Evolutionary conservation across 2,113 vertebrate genomes (phyloP).

Genomic region (Leptodactylus fuscus): DNA sequence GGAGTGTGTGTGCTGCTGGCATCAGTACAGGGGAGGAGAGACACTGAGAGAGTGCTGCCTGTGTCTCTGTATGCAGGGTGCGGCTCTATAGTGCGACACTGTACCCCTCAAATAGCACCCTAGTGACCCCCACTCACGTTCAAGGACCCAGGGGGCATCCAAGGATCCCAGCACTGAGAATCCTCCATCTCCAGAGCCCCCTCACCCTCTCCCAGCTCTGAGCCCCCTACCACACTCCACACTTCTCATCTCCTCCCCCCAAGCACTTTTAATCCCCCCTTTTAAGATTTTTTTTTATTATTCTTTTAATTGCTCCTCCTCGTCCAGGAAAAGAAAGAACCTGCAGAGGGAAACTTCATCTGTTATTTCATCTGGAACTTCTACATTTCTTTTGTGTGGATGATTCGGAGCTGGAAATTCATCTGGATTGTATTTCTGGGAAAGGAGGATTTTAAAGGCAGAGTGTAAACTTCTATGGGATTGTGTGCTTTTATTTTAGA

Average conservation of each 20-base stretch:
- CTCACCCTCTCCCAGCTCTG: neutral
- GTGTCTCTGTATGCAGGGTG: constrained; percentile 50
- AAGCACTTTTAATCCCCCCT: constrained; percentile 41
- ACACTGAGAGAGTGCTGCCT: constrained; percentile 25
- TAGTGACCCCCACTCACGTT: neutral
- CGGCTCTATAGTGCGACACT: constrained; percentile 47
- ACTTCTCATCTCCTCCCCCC: neutral
- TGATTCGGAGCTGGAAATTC: neutral
- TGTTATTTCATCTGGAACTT: constrained; percentile 43
- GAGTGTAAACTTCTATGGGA: constrained; percentile 1
- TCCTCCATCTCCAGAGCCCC: neutral
- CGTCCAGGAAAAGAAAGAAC: constrained; percentile 19
- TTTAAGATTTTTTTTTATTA: constrained; percentile 21
- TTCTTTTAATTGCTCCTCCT: neutral
- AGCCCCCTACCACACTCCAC: neutral
- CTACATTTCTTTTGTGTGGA: constrained; percentile 35
- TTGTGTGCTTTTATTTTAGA: neutral
- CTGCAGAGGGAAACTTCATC: constrained; percentile 40
- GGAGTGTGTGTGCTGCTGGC: constrained; percentile 34
- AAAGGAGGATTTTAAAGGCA: neutral
- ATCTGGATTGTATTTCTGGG: constrained; percentile 29
- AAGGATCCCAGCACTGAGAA: neutral
- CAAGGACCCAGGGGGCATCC: neutral
- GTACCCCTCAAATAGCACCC: constrained; percentile 17
- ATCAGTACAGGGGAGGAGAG: constrained; percentile 46